Conservation (phyloP, 2,888 invertebrate species). For the Holacanthella duospinosa region DNA sequence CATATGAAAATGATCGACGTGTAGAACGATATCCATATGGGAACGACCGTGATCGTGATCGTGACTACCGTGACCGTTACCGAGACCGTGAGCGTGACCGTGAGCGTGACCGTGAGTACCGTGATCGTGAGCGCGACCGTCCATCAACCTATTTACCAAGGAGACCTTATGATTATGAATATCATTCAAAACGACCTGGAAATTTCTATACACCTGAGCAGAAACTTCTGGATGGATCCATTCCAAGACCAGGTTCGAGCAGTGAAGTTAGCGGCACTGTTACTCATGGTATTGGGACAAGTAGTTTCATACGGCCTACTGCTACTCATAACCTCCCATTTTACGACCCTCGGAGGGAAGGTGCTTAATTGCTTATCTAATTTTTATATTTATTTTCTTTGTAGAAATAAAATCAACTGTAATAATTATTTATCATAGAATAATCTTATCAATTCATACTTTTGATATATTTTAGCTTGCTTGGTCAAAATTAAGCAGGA, state of each 20-base stretch:
- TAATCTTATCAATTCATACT: neutral
- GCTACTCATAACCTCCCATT: slow-evolving; percentile 16
- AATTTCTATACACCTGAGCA: neutral
- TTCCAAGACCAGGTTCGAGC: slow-evolving; percentile 5
- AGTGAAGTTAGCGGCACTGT: neutral
- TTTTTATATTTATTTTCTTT: neutral
- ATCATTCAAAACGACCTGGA: slow-evolving; percentile 1
- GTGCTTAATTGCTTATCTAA: slow-evolving; percentile 11
- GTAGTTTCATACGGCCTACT: slow-evolving; percentile 3
- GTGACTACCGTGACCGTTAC: neutral
- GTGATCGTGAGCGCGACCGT: neutral
- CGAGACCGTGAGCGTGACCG: neutral
- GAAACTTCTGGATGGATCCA: neutral
- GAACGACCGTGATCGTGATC: slow-evolving; percentile 10
- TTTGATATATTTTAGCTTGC: slow-evolving; percentile 16
- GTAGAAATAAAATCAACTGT: neutral
- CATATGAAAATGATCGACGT: neutral
- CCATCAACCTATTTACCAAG: neutral
- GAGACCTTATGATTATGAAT: neutral
- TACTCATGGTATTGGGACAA: slow-evolving; percentile 1
- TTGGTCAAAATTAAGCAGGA: slow-evolving; percentile 26
- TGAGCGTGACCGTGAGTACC: neutral
- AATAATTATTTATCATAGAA: too few species aligned
- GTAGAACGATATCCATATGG: neutral
- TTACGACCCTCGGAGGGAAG: slow-evolving; percentile 27